Conservation (phyloP, 2,113 vertebrate species). For the Bos taurus region DNA sequence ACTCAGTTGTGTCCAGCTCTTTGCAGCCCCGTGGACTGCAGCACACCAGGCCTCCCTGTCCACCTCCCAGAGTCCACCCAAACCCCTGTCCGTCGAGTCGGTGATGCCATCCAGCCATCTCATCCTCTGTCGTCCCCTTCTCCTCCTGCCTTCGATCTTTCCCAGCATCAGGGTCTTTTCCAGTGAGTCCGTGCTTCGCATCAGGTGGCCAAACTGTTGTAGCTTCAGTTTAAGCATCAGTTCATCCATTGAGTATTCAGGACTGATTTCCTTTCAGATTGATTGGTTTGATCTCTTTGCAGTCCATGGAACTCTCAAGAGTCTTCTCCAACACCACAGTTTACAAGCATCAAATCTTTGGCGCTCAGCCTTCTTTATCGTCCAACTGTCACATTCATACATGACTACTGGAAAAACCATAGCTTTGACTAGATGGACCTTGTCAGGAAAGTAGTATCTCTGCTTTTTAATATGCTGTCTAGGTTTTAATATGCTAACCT, state of each 20-base stretch:
- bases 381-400: background rate
- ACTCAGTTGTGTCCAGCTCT: background rate
- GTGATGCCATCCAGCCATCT: background rate
- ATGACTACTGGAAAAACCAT: background rate
- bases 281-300: background rate
- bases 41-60: background rate
- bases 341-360: background rate
- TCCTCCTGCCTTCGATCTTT: fast-evolving
- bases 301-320: background rate
- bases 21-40: background rate
- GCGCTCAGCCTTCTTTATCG: fast-evolving
- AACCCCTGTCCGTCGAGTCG: fast-evolving
- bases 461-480: background rate
- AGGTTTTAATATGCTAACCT: background rate
- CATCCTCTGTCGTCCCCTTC: background rate
- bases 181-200: background rate
- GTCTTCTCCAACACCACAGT: background rate
- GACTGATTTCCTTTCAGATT: background rate
- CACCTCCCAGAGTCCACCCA: too few species aligned
- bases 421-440: background rate
- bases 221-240: background rate
- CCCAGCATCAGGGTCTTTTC: background rate
- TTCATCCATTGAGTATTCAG: background rate
- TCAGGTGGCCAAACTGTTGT: background rate
- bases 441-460: background rate